Evolutionary conservation across 2,797 vertebrate genomes (phyloP), one percentile per base, ranked within the genome.

Genomic region (Leontopithecus rosalia): DNA sequence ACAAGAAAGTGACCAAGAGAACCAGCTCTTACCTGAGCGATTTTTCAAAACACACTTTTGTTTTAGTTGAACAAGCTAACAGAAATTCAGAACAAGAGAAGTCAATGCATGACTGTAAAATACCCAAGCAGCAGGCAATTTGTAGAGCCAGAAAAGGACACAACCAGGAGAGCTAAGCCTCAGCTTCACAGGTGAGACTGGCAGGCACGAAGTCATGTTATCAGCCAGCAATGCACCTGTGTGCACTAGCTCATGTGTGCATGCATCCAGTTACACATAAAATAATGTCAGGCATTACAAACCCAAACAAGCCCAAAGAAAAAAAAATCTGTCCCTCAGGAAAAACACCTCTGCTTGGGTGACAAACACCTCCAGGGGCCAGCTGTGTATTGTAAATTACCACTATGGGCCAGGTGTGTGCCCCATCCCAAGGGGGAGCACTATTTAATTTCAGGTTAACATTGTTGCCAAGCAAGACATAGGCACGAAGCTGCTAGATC

Each of bases 321-420:
- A 79, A 73, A 22, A 41, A 79, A 73, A 19, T 9, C 36, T 55
- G 30, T 92, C 76, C 80, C 76, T 94, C 36, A 4, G 91, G 76
- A 43, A 94, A 77, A 61, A 77, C 93, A 84, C 41, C 80, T 79
- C 12, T 7, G 24, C 1, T 8, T 30, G 4, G 50, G 9, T n/a
- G n/a, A 41, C 80, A 73, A 91, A 88, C n/a, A 4, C 81, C 95
- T 85, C 95, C 67, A 93, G 95, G 85, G 97, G 96, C 36, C 36
- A 75, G 57, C 41, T 58, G 61, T 55, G 36, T 11, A 7, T 75
- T 92, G 93, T 97, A 97, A 97, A 97, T 95, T 97, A 97, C 57
- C 93, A 0, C 94, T 83, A 20, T 0, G 17, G 93, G 91, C 79
- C 95, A 50, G 87, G 64, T 64, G 61, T 46, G 85, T 1, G 11